Conservation (phyloP, 2,797 vertebrate genomes). For the Echiichthys vipera region DNA sequence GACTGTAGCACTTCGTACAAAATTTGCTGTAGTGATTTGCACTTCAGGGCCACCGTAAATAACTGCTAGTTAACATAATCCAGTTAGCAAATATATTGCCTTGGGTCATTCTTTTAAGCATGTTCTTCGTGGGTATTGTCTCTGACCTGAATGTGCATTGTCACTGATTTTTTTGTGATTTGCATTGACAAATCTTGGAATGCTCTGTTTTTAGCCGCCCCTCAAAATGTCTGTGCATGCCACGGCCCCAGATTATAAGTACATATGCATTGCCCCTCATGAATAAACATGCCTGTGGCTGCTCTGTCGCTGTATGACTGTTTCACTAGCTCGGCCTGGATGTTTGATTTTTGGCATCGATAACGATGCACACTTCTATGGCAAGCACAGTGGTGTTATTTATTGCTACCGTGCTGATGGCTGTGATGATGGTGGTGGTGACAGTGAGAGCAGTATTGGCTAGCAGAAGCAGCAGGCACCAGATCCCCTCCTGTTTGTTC, state of each 20-base stretch:
- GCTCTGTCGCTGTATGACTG: neutral
- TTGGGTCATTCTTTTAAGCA: neutral
- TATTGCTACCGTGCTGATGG: constrained; percentile 68
- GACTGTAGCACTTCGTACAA: neutral
- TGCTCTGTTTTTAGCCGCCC: neutral
- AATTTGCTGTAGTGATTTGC: too few relatives aligned
- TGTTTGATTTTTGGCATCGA: constrained; percentile 63
- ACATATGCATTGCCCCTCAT: neutral
- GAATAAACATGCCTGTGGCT: constrained; percentile 10
- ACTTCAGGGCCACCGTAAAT: too few relatives aligned
- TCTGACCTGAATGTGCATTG: neutral
- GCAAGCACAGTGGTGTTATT: constrained; percentile 71
- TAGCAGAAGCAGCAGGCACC: constrained; percentile 72
- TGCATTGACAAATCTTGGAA: neutral
- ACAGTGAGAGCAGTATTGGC: constrained; percentile 77
- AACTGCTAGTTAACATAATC: neutral
- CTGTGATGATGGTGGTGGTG: constrained; percentile 73
- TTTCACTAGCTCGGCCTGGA: constrained; percentile 39
- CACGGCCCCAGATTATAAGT: neutral
- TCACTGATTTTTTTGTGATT: constrained; percentile 3
- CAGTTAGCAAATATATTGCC: neutral
- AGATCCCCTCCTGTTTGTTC: constrained; percentile 80
- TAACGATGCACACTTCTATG: constrained; percentile 33
- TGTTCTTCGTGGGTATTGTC: neutral
- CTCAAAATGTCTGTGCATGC: neutral